Percentiles rank a stretch among this genome's conserved stretches.
Conservation (phyloP, 1,140 invertebrate genomes). For the Drosophila asahinai region DNA sequence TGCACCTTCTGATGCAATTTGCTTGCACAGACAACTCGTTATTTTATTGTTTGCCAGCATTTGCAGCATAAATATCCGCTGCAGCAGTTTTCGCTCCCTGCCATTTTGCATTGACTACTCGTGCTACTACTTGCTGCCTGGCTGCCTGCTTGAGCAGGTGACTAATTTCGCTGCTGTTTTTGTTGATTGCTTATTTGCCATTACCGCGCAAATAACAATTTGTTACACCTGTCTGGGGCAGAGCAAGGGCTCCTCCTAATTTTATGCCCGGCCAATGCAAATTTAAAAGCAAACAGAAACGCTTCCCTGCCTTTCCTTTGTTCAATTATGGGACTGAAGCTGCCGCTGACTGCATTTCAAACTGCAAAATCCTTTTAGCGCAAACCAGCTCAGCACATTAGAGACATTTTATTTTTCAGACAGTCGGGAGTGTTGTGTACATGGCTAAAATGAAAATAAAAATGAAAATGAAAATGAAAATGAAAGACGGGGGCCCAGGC, state of each 20-base stretch:
- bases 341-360: conserved; percentile 35
- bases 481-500: conserved; percentile 7
- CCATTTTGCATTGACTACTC: conserved; percentile 8
- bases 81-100: background rate
- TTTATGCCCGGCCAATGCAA: conserved; percentile 35
- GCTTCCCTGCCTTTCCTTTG: conserved; percentile 38
- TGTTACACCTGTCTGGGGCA: conserved; percentile 35
- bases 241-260: conserved; percentile 2
- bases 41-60: conserved; percentile 79
- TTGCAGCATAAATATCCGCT: conserved; percentile 53
- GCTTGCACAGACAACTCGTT: conserved; percentile 76
- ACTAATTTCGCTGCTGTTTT: conserved; percentile 43
- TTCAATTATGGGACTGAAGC: conserved; percentile 45
- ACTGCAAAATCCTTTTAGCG: conserved; percentile 77
- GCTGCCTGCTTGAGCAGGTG: conserved; percentile 7
- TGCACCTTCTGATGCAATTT: conserved; percentile 68
- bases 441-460: conserved; percentile 3
- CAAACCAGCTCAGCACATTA: conserved; percentile 73
- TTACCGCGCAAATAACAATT: conserved; percentile 33
- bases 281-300: conserved; percentile 50
- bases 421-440: conserved; percentile 34
- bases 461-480: conserved; percentile 5
- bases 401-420: conserved; percentile 52
- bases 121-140: background rate
- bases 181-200: conserved; percentile 58